A percentile compares a stretch with the other conserved stretches of the same genome.
These are phyloP conservation scores for Oryzias woworae DNA, from an alignment of 2,113 vertebrate species.

Conservation along the genomic window DNA sequence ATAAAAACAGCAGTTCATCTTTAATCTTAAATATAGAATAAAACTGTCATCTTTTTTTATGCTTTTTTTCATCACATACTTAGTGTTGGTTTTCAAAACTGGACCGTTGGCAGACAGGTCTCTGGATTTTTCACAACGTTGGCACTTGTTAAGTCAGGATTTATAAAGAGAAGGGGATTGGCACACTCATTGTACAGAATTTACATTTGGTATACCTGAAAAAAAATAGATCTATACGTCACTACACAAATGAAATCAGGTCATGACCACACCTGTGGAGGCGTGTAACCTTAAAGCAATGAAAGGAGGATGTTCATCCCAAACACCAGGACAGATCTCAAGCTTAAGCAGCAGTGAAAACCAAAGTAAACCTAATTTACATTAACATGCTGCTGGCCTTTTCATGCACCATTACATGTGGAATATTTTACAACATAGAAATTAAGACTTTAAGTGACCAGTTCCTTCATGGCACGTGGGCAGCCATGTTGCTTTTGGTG, in stretches of 20 bases:
- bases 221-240: conserved; percentile 74
- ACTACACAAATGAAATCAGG: conserved; percentile 57
- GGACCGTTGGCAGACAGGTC: conserved; percentile 64
- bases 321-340: conserved; percentile 61
- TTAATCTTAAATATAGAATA: conserved; percentile 80
- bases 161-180: conserved; percentile 78
- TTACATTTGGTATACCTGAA: conserved; percentile 80
- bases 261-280: conserved; percentile 39
- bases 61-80: conserved; percentile 62
- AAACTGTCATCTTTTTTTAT: conserved; percentile 49
- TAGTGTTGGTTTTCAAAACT: conserved; percentile 78
- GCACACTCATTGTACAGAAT: conserved; percentile 81
- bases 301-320: conserved; percentile 55
- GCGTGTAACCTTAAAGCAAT: conserved; percentile 58
- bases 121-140: conserved; percentile 77
- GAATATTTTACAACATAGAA: no score
- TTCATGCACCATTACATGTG: no score
- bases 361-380: conserved; percentile 42
- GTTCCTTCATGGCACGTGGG: no score
- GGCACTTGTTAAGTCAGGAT: conserved; percentile 81
- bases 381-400: no score
- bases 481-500: no score
- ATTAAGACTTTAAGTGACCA: no score
- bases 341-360: conserved; percentile 64
- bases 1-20: conserved; percentile 80